A percentile compares a stretch with the other conserved stretches of the same genome.
Evolutionary conservation across 2,797 vertebrate genomes (phyloP).

Genomic region (Helostoma temminkii): DNA sequence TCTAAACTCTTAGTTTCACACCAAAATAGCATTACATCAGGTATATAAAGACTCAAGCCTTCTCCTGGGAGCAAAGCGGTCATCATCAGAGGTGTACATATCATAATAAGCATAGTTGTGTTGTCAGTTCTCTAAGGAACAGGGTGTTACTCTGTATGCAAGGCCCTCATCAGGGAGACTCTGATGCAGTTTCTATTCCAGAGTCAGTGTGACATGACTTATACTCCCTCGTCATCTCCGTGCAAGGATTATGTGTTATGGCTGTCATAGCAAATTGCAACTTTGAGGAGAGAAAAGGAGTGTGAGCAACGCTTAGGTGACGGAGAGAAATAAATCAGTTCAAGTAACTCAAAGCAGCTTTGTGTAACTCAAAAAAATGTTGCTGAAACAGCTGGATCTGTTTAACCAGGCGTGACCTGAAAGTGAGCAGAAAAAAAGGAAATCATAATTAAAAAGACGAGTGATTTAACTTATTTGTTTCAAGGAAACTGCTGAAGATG

Average conservation of each 20-base stretch:
- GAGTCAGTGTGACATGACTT: constrained; percentile 55
- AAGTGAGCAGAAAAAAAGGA: not conserved
- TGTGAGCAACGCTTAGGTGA: constrained; percentile 36
- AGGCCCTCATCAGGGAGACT: constrained; percentile 32
- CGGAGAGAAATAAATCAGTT: constrained; percentile 40
- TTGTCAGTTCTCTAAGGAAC: constrained; percentile 13
- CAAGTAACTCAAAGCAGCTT: constrained; percentile 14
- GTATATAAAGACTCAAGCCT: not conserved
- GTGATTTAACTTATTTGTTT: not conserved
- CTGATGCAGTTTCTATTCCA: constrained; percentile 41
- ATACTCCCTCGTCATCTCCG: constrained; percentile 44
- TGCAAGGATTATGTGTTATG: constrained; percentile 39
- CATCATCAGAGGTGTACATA: not conserved
- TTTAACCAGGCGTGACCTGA: constrained; percentile 16
- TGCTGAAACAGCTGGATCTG: constrained; percentile 39
- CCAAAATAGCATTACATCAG: constrained; percentile 6
- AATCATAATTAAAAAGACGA: not conserved
- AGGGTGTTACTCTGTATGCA: constrained; percentile 16
- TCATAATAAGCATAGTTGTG: not conserved
- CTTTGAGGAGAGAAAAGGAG: constrained; percentile 47
- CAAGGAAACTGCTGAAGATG: not conserved
- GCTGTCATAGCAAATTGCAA: constrained; percentile 65
- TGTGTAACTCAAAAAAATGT: constrained; percentile 25
- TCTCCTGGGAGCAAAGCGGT: constrained; percentile 2
- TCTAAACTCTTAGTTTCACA: constrained; percentile 2